phyloP scores from a whole-genome alignment of 2,797 vertebrate genomes.

The Sebastes trivittatus region DNA sequence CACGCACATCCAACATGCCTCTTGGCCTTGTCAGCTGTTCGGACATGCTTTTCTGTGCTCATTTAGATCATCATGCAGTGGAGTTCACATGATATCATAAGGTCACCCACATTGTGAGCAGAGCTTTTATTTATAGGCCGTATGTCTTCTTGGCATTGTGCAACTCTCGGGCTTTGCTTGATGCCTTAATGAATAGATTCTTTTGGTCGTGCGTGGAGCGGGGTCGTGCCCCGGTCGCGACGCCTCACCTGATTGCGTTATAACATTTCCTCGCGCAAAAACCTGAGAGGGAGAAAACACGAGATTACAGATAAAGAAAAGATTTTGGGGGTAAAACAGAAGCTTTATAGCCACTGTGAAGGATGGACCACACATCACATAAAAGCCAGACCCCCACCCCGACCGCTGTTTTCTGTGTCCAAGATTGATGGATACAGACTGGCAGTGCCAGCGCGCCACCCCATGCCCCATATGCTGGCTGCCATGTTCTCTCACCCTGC shows the following conservation, averaged over 20 bases:
- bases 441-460: conserved; percentile 74
- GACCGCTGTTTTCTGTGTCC: conserved; percentile 26
- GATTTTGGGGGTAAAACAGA: background rate
- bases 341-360: background rate
- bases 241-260: background rate
- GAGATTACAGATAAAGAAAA: background rate
- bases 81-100: conserved; percentile 76
- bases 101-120: conserved; percentile 61
- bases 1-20: conserved; percentile 61
- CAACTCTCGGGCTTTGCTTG: conserved; percentile 22
- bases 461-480: conserved; percentile 74
- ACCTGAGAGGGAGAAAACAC: background rate
- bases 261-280: background rate
- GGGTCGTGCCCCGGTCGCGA: background rate
- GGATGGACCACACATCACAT: conserved; percentile 12
- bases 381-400: background rate
- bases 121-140: conserved; percentile 61
- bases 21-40: conserved; percentile 76
- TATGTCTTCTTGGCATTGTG: conserved; percentile 43
- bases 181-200: conserved; percentile 2
- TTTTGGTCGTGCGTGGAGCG: background rate
- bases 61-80: conserved; percentile 69
- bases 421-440: conserved; percentile 73
- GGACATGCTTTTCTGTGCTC: conserved; percentile 71
- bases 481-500: conserved; percentile 69